Evolutionary conservation across 2,888 invertebrate species (phyloP), one percentile per base, ranked within the genome.

Genomic region (Eulithis testata): DNA sequence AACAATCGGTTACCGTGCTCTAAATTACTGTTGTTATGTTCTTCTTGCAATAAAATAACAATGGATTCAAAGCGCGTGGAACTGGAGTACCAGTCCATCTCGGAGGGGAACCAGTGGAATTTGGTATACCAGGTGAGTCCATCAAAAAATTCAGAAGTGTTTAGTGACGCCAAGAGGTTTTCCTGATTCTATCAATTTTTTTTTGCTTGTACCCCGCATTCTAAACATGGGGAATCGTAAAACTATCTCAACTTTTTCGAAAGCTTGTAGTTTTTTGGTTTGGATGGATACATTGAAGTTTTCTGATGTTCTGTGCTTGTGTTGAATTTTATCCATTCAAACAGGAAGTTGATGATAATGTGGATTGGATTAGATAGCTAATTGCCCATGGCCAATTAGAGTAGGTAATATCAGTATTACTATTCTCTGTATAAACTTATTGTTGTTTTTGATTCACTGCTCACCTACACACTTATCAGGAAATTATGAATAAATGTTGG

Each of bases 1-100:
- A 63, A 56, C 37, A 55, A 44, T 54, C 21, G 11, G 49, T 60
- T 40, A 57, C 49, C 61, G 51, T 50, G 53, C 52, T 60, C 12
- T 11, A 43, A 53, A 31, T 51, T 57, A 11, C 36, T 43, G 36
- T 58, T 59, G 62, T 66, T 66, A 63, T 66, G 62, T 43, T 60
- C 36, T 52, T 52, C 21, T 50, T 73, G 65, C 69, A 68, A 72
- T 75, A 78, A 70, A 21, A 37, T 45, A 56, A 75, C 69, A 72
- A 77, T 79, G 75, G 58, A 65, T 78, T 71, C 74, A 37, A 86
- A 81, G 75, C 84, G 77, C 64, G 77, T 97, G 73, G 96, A 96
- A 90, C 94, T 94, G 60, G 96, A 97, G 90, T 97, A 95, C 90
- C 90, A 93, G 78, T 95, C 96, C 82, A 94, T 97, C 77, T 95